Percentiles rank a stretch among this genome's conserved stretches.
These are phyloP conservation scores for Drosophila demipolita DNA, from an alignment of 2,888 invertebrate genomes.

Conservation along the genomic window DNA sequence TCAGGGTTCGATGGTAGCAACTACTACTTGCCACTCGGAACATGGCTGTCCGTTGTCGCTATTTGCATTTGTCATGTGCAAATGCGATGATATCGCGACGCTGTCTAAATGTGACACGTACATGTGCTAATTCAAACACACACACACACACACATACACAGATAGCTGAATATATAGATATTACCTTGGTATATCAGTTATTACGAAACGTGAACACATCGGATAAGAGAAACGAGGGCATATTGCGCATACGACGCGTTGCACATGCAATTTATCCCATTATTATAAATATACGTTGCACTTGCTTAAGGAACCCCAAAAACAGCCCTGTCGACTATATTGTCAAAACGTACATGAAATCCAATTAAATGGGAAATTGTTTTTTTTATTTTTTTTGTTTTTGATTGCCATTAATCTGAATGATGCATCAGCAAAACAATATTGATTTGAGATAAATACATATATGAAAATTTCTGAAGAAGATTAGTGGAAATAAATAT, in stretches of 20 bases:
- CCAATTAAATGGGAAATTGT: not conserved
- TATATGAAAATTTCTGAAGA: not conserved
- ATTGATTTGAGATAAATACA: not conserved
- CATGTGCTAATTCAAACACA: slow-evolving; percentile 69
- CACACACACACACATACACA: slow-evolving; percentile 19
- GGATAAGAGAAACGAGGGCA: slow-evolving; percentile 23
- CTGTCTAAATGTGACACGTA: slow-evolving; percentile 69
- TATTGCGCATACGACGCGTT: slow-evolving; percentile 71
- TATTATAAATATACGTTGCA: slow-evolving; percentile 48
- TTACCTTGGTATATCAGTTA: slow-evolving; percentile 37
- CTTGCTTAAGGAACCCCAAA: slow-evolving; percentile 22
- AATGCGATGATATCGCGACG: slow-evolving; percentile 55
- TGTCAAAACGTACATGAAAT: not conserved
- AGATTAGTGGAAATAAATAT: not conserved
- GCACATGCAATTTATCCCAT: slow-evolving; percentile 58
- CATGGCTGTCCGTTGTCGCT: slow-evolving; percentile 12
- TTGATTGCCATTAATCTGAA: not conserved
- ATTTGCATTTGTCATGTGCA: slow-evolving; percentile 60
- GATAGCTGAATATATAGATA: slow-evolving; percentile 9
- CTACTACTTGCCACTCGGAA: slow-evolving; percentile 6
- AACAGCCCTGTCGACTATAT: not conserved
- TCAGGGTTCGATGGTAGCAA: slow-evolving; percentile 8
- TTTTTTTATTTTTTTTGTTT: not conserved
- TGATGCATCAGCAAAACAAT: not conserved
- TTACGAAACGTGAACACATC: slow-evolving; percentile 56